These are phyloP conservation scores for Trematocara macrostoma DNA, from an alignment of 2,113 vertebrate species.

Conservation along the genomic window DNA sequence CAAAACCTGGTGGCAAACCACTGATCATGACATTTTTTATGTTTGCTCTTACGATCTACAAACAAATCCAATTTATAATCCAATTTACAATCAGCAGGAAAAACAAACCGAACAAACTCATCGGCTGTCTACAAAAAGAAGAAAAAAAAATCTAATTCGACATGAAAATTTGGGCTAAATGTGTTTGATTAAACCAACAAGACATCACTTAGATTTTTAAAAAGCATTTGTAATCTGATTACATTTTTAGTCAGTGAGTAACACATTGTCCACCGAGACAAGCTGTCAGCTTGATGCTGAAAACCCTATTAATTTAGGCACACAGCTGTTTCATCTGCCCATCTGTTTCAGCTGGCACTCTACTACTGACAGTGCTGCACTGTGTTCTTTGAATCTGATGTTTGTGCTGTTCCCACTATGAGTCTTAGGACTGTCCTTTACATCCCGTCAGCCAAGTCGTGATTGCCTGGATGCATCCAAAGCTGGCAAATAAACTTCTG, in stretches of 20 bases:
- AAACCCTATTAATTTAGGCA: slow-evolving; percentile 36
- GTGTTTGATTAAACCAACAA: background rate
- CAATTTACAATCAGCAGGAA: background rate
- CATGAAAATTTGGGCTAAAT: background rate
- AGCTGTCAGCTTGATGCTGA: slow-evolving; percentile 33
- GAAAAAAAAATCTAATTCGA: background rate
- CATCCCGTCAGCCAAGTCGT: background rate
- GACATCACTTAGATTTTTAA: background rate
- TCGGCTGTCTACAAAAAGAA: background rate
- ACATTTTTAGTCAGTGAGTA: slow-evolving; percentile 12
- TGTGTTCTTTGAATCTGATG: slow-evolving; percentile 1
- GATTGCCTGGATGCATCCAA: slow-evolving; percentile 3
- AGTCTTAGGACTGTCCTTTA: slow-evolving; percentile 16
- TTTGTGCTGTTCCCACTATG: background rate
- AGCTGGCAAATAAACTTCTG: slow-evolving; percentile 7
- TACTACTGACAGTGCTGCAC: background rate
- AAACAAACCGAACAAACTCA: background rate
- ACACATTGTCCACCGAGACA: slow-evolving; percentile 9
- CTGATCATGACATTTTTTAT: background rate
- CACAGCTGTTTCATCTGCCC: slow-evolving; percentile 47
- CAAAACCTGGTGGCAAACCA: background rate
- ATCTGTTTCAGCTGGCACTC: slow-evolving; percentile 39
- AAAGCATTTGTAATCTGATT: slow-evolving; percentile 20
- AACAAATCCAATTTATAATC: background rate
- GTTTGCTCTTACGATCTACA: background rate